A percentile compares a stretch with the other conserved stretches of the same genome.
phyloP scores from a whole-genome alignment of 2,888 invertebrate species.

The Cataglyphis livida region DNA sequence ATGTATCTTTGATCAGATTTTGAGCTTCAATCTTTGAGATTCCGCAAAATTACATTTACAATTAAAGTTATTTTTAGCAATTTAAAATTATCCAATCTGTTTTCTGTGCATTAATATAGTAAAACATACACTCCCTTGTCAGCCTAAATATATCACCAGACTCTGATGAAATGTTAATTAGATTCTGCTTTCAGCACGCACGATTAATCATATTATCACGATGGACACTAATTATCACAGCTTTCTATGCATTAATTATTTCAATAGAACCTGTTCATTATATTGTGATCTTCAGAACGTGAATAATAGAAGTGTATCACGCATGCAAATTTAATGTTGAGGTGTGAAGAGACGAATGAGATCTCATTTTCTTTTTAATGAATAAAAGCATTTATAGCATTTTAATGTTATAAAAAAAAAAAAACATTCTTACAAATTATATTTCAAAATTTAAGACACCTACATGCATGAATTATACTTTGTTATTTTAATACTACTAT shows the following conservation, averaged over 20 bases:
- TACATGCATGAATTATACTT: not conserved
- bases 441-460: not conserved
- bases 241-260: slow-evolving; percentile 22
- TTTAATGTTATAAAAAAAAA: not conserved
- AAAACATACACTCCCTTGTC: not conserved
- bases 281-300: not conserved
- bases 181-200: not conserved
- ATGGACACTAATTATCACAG: slow-evolving; percentile 4
- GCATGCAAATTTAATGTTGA: not conserved
- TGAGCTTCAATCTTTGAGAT: not conserved
- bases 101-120: not conserved
- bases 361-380: not conserved
- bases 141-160: not conserved
- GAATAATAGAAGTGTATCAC: not conserved
- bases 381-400: not conserved
- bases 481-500: not conserved
- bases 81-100: not conserved
- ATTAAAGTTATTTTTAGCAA: not conserved
- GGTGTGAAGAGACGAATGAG: not conserved
- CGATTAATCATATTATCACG: slow-evolving; percentile 8
- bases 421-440: not conserved
- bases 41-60: not conserved
- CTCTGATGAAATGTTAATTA: slow-evolving; percentile 23
- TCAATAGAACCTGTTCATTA: not conserved
- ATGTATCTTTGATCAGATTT: not conserved